Evolutionary conservation across 1,140 invertebrate genomes (phyloP).

Genomic region (Ostrea denselamellosa): DNA sequence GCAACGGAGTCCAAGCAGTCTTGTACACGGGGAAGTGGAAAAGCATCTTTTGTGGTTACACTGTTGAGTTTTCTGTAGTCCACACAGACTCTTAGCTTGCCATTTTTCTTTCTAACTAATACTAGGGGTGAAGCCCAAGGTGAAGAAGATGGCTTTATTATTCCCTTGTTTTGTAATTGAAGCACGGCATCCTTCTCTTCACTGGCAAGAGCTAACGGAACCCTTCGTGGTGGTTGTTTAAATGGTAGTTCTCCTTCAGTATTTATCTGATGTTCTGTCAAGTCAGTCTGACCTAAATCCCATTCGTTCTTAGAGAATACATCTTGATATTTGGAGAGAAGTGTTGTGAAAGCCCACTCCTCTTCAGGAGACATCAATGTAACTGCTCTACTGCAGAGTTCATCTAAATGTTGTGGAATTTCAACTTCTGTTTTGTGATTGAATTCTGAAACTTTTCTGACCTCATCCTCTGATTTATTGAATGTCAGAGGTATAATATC

Average conservation of each 20-base stretch:
- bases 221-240: constrained; percentile 31
- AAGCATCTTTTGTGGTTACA: constrained; percentile 49
- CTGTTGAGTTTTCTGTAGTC: constrained; percentile 77
- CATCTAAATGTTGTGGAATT: background rate
- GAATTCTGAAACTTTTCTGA: background rate
- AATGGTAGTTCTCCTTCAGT: background rate
- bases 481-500: background rate
- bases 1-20: constrained; percentile 52
- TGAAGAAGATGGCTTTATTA: constrained; percentile 62
- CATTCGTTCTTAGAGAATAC: background rate
- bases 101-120: constrained; percentile 78
- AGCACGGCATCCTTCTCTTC: constrained; percentile 40
- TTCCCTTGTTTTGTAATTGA: constrained; percentile 35
- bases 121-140: constrained; percentile 81
- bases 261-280: constrained; percentile 20
- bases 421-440: background rate
- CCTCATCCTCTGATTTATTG: background rate
- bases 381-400: background rate
- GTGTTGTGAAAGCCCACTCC: background rate
- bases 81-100: constrained; percentile 78
- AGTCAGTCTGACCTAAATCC: background rate
- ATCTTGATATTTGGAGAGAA: background rate
- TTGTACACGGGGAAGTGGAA: constrained; percentile 45
- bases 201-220: constrained; percentile 40
- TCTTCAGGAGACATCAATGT: background rate